phyloP scores from a whole-genome alignment of 1,140 invertebrate species.

The Paraescarpia echinospica region DNA sequence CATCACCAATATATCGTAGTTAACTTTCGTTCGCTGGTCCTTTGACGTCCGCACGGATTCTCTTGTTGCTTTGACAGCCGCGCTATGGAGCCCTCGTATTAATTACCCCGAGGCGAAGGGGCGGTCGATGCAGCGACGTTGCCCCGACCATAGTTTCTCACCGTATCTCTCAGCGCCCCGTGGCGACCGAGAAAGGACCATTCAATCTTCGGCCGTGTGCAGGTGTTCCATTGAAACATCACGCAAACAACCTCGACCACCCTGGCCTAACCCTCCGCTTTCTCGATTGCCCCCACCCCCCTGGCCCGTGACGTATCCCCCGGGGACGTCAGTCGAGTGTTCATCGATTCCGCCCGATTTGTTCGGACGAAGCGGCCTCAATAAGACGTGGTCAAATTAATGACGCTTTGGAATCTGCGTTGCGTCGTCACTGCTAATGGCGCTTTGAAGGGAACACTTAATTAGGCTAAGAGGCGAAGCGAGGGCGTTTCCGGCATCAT shows the following conservation, averaged over 20 bases:
- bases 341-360: background rate
- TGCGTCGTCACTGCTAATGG: background rate
- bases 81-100: background rate
- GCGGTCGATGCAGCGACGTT: background rate
- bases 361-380: background rate
- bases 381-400: conserved; percentile 6
- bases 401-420: background rate
- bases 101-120: background rate
- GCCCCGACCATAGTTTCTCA: background rate
- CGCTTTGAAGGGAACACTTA: background rate
- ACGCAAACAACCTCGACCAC: background rate
- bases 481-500: background rate
- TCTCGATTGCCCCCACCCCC: background rate
- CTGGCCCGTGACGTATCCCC: background rate
- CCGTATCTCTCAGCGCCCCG: background rate
- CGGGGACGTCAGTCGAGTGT: background rate
- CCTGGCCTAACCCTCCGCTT: background rate
- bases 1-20: background rate
- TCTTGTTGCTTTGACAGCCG: background rate
- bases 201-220: background rate
- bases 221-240: background rate
- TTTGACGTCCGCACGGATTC: background rate
- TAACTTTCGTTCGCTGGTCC: background rate
- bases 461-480: background rate
- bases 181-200: background rate